These are phyloP conservation scores for Plebejus argus DNA, from an alignment of 2,888 invertebrate genomes.

Conservation along the genomic window DNA sequence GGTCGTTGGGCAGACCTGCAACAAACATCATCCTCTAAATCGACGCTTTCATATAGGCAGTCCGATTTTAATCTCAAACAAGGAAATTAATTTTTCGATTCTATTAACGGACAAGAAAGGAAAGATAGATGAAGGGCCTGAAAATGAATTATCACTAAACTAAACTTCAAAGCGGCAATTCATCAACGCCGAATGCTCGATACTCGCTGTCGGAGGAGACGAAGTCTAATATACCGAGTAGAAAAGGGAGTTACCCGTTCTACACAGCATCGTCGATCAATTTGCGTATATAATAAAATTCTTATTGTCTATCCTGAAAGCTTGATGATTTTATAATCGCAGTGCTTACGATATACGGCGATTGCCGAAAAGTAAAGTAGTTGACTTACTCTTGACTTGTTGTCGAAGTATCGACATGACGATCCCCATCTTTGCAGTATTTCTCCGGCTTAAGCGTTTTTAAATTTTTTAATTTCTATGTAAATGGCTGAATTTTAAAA, in stretches of 20 bases:
- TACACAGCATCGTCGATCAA: background rate
- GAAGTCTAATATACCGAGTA: too few species aligned
- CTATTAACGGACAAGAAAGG: background rate
- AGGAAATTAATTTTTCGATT: background rate
- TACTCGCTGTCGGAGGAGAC: background rate
- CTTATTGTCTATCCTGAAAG: too few species aligned
- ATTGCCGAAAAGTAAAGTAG: too few species aligned
- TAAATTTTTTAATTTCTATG: too few species aligned
- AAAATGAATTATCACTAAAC: background rate
- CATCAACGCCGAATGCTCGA: background rate
- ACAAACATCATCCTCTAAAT: conserved; percentile 38
- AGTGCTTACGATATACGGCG: too few species aligned
- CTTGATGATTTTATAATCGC: too few species aligned
- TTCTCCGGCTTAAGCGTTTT: too few species aligned
- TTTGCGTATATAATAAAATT: too few species aligned
- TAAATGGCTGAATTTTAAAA: too few species aligned
- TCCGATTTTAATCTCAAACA: background rate
- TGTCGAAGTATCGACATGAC: too few species aligned
- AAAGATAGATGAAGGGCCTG: background rate
- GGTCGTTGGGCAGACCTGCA: conserved; percentile 91
- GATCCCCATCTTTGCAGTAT: too few species aligned
- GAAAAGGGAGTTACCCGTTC: background rate
- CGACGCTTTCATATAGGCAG: background rate
- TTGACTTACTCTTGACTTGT: too few species aligned
- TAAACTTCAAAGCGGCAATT: background rate